Percentiles rank a stretch among this genome's conserved stretches.
Conservation (phyloP, 1,140 invertebrate species). For the Calosoma granatense region DNA sequence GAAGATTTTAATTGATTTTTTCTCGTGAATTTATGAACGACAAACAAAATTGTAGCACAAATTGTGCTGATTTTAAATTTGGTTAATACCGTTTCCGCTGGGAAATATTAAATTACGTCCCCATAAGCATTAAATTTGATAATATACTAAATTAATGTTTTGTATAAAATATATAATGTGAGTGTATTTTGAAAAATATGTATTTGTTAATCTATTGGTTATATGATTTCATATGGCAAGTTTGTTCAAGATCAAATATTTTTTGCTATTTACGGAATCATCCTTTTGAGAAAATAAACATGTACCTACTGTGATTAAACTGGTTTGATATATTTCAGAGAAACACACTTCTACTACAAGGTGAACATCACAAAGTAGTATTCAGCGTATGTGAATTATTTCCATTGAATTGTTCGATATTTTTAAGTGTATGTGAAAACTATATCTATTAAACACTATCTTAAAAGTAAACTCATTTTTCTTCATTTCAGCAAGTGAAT, state of each 20-base stretch:
- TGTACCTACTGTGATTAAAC: background rate
- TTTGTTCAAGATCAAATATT: background rate
- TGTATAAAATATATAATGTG: background rate
- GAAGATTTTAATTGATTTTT: background rate
- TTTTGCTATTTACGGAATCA: background rate
- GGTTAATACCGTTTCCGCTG: too few species aligned
- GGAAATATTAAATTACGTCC: too few species aligned
- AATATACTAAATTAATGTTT: too few species aligned
- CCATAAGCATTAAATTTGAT: too few species aligned
- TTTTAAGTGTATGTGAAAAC: background rate
- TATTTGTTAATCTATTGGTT: background rate
- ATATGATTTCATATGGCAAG: background rate
- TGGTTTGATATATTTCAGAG: background rate
- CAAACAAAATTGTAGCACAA: too few species aligned
- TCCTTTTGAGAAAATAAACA: background rate
- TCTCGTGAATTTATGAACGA: background rate
- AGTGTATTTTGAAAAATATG: background rate
- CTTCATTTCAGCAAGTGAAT: background rate
- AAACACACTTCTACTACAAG: background rate
- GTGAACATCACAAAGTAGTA: background rate
- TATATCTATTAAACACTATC: background rate
- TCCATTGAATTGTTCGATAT: background rate
- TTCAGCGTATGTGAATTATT: background rate
- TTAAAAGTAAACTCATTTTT: background rate
- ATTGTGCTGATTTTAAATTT: too few species aligned